These are phyloP conservation scores for Phenganax stokvisi DNA, from an alignment of 92 coral and sea anemone genomes.

Conservation along the genomic window DNA sequence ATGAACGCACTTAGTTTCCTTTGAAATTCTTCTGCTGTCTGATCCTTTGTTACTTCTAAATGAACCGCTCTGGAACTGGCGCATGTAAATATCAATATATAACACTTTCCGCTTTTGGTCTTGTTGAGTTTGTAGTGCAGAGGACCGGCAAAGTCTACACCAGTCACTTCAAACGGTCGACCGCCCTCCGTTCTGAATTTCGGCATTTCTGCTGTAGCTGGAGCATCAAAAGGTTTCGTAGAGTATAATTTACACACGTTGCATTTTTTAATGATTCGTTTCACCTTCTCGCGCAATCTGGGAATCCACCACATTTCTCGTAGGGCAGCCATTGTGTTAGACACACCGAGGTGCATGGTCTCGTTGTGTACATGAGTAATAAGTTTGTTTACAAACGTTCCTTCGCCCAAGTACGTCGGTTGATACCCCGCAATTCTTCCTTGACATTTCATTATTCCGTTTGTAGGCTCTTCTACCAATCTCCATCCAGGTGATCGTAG, in stretches of 20 bases:
- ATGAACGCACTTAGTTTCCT: neutral
- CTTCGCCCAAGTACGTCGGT: conserved; percentile 11
- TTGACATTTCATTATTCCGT: conserved; percentile 22
- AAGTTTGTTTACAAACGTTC: conserved; percentile 4
- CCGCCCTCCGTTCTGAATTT: neutral
- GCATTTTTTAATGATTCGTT: neutral
- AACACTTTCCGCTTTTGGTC: too few species aligned
- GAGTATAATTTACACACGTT: neutral
- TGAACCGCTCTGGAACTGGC: neutral
- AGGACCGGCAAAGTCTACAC: neutral
- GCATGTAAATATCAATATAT: too few species aligned
- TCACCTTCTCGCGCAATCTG: neutral
- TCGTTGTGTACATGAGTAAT: neutral
- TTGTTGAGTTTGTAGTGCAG: neutral
- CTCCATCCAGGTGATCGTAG: conserved; percentile 24
- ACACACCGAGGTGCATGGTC: neutral
- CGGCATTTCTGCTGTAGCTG: neutral
- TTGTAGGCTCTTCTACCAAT: conserved; percentile 1
- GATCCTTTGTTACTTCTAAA: neutral
- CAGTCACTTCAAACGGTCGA: neutral
- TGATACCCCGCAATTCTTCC: conserved; percentile 27
- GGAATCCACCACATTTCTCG: neutral
- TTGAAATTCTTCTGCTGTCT: conserved; percentile 3
- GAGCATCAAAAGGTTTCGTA: neutral
- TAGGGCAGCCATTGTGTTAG: neutral